Evolutionary conservation across 2,113 vertebrate species (phyloP).

Genomic region (Dermatemys mawii): DNA sequence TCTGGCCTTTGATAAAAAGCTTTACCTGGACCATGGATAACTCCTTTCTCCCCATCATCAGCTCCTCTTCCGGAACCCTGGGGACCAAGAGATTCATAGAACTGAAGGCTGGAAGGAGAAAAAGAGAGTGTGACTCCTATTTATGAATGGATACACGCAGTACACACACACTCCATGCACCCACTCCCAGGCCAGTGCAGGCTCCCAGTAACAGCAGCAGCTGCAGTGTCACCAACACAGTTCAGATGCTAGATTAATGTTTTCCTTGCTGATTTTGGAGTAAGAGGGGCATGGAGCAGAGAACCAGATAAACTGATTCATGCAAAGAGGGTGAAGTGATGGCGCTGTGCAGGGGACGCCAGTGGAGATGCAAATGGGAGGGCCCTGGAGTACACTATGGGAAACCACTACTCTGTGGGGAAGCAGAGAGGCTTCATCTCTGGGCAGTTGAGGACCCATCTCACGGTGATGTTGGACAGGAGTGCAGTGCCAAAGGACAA

Average conservation of each 20-base stretch:
- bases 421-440: background rate
- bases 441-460: background rate
- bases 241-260: background rate
- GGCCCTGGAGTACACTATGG: background rate
- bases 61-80: slow-evolving; percentile 78
- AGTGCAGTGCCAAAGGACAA: background rate
- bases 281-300: background rate
- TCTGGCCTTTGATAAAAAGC: background rate
- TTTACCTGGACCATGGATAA: slow-evolving; percentile 56
- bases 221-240: background rate
- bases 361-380: background rate
- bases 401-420: background rate
- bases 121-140: background rate
- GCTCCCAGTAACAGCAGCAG: background rate
- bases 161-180: too few relatives aligned
- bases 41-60: slow-evolving; percentile 54
- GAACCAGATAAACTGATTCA: background rate
- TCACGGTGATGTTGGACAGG: background rate
- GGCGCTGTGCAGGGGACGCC: background rate
- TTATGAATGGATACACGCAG: background rate
- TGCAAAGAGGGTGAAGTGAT: background rate
- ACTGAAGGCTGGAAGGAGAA: slow-evolving; percentile 52
- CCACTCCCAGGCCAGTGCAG: background rate
- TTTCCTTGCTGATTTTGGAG: background rate
- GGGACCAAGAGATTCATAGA: slow-evolving; percentile 61